These are phyloP conservation scores for Seira sanloemensis DNA, from an alignment of 2,888 invertebrate genomes.

Conservation along the genomic window DNA sequence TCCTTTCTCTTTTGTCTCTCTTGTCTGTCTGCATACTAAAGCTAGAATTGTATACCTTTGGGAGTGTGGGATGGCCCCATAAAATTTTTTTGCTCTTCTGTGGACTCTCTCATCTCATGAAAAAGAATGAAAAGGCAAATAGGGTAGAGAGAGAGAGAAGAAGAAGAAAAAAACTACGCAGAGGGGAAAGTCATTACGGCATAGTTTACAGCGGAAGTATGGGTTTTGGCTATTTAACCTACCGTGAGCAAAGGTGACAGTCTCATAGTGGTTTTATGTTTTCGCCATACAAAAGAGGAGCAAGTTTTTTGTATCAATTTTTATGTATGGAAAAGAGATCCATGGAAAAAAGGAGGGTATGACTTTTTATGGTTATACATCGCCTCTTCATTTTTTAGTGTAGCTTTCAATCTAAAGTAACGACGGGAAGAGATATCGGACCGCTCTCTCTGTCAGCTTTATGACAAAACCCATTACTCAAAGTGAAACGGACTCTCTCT, in stretches of 20 bases:
- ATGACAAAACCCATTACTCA: slow-evolving; percentile 11
- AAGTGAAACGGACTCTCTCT: background rate
- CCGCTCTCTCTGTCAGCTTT: slow-evolving; percentile 3
- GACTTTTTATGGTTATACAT: slow-evolving; percentile 15
- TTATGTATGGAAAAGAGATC: background rate
- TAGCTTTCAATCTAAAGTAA: slow-evolving; percentile 10
- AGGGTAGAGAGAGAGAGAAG: slow-evolving; percentile 44
- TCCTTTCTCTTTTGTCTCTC: slow-evolving; percentile 33
- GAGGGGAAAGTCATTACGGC: slow-evolving; percentile 60
- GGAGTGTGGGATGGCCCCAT: slow-evolving; percentile 61
- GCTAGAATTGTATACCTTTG: slow-evolving; percentile 43
- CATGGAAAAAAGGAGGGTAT: background rate
- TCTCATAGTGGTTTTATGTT: background rate
- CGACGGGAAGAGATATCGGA: slow-evolving; percentile 17
- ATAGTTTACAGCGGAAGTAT: slow-evolving; percentile 66
- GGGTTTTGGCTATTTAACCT: slow-evolving; percentile 36
- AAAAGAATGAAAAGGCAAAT: slow-evolving; percentile 38
- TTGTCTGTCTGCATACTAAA: slow-evolving; percentile 19
- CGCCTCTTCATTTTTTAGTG: slow-evolving; percentile 16
- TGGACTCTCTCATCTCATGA: slow-evolving; percentile 43
- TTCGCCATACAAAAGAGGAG: background rate
- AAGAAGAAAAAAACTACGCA: slow-evolving; percentile 52
- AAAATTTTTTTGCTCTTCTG: slow-evolving; percentile 46
- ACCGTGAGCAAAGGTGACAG: slow-evolving; percentile 31
- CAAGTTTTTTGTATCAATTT: slow-evolving; percentile 2